Conservation (phyloP, 2,888 invertebrate species). For the Muscina levida region DNA sequence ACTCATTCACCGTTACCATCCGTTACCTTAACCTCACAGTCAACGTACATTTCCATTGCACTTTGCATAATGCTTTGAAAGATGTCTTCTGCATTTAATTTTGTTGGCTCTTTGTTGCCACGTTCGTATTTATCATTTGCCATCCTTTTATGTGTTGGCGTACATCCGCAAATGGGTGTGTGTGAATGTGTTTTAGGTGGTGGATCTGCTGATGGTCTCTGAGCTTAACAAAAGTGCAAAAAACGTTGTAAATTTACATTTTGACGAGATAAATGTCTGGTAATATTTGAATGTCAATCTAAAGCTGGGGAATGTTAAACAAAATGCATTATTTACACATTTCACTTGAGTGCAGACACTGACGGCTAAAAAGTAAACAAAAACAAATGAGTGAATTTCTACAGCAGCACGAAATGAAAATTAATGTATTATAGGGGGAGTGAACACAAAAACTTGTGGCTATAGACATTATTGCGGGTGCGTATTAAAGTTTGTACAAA, state of each 20-base stretch:
- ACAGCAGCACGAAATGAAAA: no score
- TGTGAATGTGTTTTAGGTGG: no score
- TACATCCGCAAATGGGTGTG: no score
- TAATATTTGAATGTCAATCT: conserved; percentile 68
- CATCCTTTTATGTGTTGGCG: background rate
- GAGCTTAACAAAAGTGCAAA: background rate
- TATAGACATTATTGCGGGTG: no score
- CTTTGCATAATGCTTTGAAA: no score
- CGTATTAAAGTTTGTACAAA: no score
- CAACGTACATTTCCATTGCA: no score
- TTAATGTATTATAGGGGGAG: no score
- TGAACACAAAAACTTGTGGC: no score
- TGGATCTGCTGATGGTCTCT: no score
- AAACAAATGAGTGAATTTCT: background rate
- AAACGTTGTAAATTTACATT: conserved; percentile 64
- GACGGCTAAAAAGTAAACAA: background rate
- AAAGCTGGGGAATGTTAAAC: conserved; percentile 31
- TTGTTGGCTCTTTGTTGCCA: background rate
- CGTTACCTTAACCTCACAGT: no score
- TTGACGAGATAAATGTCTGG: conserved; percentile 67
- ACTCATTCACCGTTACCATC: no score
- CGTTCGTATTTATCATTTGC: background rate
- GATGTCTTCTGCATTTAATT: background rate
- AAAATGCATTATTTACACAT: conserved; percentile 1
- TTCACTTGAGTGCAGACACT: background rate